Conservation (phyloP, 2,888 invertebrate species). For the Tetrapedia diversipes region DNA sequence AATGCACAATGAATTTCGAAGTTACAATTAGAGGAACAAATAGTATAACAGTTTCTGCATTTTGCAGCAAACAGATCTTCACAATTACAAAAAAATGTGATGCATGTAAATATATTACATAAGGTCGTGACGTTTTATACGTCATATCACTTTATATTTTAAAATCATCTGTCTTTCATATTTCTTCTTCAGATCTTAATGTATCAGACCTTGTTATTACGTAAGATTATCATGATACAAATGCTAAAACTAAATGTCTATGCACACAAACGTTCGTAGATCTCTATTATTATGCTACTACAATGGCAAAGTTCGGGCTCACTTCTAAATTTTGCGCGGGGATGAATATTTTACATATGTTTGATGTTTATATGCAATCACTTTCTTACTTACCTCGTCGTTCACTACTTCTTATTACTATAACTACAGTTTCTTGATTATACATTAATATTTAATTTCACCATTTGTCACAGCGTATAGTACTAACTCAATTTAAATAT, state of each 20-base stretch:
- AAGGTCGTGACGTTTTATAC: conserved; percentile 45
- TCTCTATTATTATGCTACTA: conserved; percentile 65
- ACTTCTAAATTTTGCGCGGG: conserved; percentile 54
- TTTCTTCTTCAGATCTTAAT: conserved; percentile 53
- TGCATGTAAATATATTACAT: conserved; percentile 61
- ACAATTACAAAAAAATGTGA: conserved; percentile 41
- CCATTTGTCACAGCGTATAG: conserved; percentile 50
- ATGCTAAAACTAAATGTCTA: conserved; percentile 70
- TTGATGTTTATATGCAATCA: conserved; percentile 50
- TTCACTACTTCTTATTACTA: conserved; percentile 50
- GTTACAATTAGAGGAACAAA: conserved; percentile 62
- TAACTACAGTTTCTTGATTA: conserved; percentile 60
- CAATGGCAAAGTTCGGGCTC: conserved; percentile 70
- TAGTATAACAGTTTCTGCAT: conserved; percentile 38
- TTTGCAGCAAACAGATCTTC: conserved; percentile 41
- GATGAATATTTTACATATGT: conserved; percentile 74
- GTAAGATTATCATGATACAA: conserved; percentile 69
- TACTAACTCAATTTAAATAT: conserved; percentile 48
- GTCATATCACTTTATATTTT: conserved; percentile 55
- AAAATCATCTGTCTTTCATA: conserved; percentile 53
- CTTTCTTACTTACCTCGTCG: conserved; percentile 48
- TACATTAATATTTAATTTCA: conserved; percentile 47
- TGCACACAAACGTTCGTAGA: conserved; percentile 74
- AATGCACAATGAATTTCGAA: conserved; percentile 45
- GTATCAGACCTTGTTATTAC: conserved; percentile 46